A percentile compares a stretch with the other conserved stretches of the same genome.
Conservation (phyloP, 2,888 invertebrate genomes). For the Myathropa florea region DNA sequence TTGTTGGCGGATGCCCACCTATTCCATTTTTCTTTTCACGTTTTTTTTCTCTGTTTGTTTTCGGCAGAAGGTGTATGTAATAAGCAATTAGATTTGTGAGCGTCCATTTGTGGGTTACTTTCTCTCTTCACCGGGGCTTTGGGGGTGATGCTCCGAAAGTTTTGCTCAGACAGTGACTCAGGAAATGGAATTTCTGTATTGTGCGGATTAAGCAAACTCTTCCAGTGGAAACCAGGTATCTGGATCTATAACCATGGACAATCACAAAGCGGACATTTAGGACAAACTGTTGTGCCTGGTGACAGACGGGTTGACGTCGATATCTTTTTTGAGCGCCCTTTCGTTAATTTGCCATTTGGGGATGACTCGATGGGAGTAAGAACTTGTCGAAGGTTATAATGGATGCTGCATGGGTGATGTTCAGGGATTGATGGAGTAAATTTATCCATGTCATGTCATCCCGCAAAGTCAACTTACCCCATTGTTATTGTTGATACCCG, state of each 20-base stretch:
- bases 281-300: neutral
- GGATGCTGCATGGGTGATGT: too few relatives aligned
- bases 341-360: too few relatives aligned
- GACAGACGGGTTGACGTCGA: neutral
- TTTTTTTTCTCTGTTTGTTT: neutral
- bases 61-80: conserved; percentile 12
- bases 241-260: neutral
- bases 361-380: too few relatives aligned
- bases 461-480: too few relatives aligned
- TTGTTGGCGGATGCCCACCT: conserved; percentile 15
- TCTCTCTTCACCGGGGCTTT: neutral
- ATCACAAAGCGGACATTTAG: neutral
- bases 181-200: neutral
- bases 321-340: too few relatives aligned
- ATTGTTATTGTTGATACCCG: too few relatives aligned
- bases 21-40: conserved; percentile 13
- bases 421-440: too few relatives aligned
- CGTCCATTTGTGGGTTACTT: conserved; percentile 20
- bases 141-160: neutral
- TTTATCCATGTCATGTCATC: too few relatives aligned
- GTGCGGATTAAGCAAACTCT: neutral
- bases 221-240: neutral
- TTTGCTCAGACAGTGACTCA: neutral
- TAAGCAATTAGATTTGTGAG: conserved; percentile 33
- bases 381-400: too few relatives aligned